Base-by-base conservation (phyloP, 2,113 vertebrate genomes). In the Speoplatyrhinus poulsoni region DNA sequence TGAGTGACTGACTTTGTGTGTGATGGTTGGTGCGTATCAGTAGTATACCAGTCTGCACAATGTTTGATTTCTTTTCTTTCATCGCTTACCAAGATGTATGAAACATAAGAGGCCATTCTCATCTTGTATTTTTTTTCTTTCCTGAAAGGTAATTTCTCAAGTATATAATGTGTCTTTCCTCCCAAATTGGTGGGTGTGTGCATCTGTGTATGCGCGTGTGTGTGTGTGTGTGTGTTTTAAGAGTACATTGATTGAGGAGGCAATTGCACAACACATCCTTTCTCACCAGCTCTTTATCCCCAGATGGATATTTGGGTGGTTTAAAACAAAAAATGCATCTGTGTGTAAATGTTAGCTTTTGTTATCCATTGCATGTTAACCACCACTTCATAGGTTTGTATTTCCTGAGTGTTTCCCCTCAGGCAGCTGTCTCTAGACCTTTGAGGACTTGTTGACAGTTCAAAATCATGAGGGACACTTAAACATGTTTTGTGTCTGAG, bases 31-130 rank as follows among this genome's bases (percentile, higher is more conserved):
- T 78, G 80, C 72, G 77, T 86, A 84, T 87, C 78, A 68, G 82
- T 89, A 79, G 87, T 88, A 90, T 87, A 88, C 83, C 81, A 87
- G 90, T 92, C 89, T 91, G 90, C 92, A 93, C 91, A 92, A 91
- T 83, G 78, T 87, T 75, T 72, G 62, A 66, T 76, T 71, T 85
- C 47, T 81, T 77, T 71, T 85, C 41, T 81, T 78, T 81, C 76
- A 82, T 86, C 86, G 87, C 88, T 89, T 91, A 87, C 85, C 84
- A 82, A 89, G 87, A 91, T 85, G 88, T 93, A 86, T 92, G 87
- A 90, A 90, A 89, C 80, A 85, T 87, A 91, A 88, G 87, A 92
- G 90, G 91, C 91, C 91, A 92, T 92, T 91, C 80, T 77, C 82
- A 65, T 86, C 63, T 68, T 74, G 84, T 75, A 76, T 68, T 88